phyloP scores from a whole-genome alignment of 1,140 invertebrate genomes.

The Lycorma delicatula region DNA sequence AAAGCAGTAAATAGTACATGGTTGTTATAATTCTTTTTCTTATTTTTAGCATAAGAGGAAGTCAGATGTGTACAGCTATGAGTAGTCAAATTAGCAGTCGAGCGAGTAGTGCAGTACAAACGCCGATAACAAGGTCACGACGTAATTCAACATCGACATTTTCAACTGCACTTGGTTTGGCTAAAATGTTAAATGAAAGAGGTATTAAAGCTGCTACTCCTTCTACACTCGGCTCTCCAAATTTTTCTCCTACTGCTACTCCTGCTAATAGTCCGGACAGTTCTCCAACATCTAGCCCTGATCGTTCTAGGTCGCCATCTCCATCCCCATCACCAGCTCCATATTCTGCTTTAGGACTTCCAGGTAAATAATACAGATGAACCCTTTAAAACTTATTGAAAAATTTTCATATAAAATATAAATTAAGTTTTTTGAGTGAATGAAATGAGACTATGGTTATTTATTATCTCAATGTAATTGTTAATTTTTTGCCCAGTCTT shows the following conservation, averaged over 20 bases:
- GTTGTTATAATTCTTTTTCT: too few relatives aligned
- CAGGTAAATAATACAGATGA: constrained; percentile 36
- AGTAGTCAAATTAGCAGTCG: constrained; percentile 39
- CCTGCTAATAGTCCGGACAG: constrained; percentile 70
- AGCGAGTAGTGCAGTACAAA: constrained; percentile 23
- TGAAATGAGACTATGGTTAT: too few relatives aligned
- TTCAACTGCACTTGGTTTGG: constrained; percentile 67
- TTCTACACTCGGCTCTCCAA: constrained; percentile 55
- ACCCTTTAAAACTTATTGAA: neutral
- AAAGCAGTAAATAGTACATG: too few relatives aligned
- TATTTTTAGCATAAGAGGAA: constrained; percentile 40
- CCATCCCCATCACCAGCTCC: constrained; percentile 34
- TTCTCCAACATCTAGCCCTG: constrained; percentile 13
- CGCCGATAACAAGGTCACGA: constrained; percentile 52
- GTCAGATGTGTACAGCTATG: constrained; percentile 37
- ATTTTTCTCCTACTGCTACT: constrained; percentile 57
- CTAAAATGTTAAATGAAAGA: constrained; percentile 70
- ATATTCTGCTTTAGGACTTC: constrained; percentile 32
- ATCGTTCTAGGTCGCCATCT: constrained; percentile 45
- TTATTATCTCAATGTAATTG: too few relatives aligned
- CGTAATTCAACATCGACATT: constrained; percentile 64
- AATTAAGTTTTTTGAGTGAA: too few relatives aligned
- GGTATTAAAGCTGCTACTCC: constrained; percentile 65
- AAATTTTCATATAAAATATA: neutral
- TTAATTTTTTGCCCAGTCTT: too few relatives aligned